These are phyloP conservation scores for Hyalella azteca DNA, from an alignment of 2,888 invertebrate species.

Conservation along the genomic window DNA sequence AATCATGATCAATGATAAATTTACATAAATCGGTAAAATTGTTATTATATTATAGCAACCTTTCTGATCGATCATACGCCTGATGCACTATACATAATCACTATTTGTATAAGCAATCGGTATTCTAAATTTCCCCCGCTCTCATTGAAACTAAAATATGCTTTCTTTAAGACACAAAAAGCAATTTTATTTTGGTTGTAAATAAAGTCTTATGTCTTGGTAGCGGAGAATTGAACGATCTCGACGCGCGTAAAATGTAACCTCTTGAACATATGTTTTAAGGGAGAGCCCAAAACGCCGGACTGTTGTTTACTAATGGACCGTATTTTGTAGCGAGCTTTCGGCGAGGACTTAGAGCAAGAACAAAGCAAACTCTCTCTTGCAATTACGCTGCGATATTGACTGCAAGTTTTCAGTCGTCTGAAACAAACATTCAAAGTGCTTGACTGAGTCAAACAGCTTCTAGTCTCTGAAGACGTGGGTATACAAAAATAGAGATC, in stretches of 20 bases:
- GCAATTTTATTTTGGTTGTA: neutral
- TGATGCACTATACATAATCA: no score
- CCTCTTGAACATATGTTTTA: slow-evolving; percentile 32
- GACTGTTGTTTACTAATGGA: slow-evolving; percentile 30
- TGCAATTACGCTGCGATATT: slow-evolving; percentile 36
- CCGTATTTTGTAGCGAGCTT: slow-evolving; percentile 26
- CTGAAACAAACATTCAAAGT: slow-evolving; percentile 12
- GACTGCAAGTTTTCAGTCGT: slow-evolving; percentile 20
- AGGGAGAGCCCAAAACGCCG: slow-evolving; percentile 23
- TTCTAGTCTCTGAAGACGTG: no score
- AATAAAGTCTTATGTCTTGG: neutral
- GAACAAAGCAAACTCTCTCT: slow-evolving; percentile 35
- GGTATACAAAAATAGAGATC: no score
- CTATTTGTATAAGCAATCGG: no score
- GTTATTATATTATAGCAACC: no score
- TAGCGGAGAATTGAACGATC: neutral
- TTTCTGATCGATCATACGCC: no score
- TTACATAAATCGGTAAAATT: no score
- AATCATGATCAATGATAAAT: no score
- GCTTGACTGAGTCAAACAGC: neutral
- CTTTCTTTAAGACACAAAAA: neutral
- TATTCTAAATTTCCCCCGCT: neutral
- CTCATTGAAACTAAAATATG: neutral
- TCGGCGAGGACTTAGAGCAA: neutral
- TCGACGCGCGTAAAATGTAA: neutral